Base-by-base conservation (phyloP, 2,888 invertebrate genomes). In the Helleia helle region DNA sequence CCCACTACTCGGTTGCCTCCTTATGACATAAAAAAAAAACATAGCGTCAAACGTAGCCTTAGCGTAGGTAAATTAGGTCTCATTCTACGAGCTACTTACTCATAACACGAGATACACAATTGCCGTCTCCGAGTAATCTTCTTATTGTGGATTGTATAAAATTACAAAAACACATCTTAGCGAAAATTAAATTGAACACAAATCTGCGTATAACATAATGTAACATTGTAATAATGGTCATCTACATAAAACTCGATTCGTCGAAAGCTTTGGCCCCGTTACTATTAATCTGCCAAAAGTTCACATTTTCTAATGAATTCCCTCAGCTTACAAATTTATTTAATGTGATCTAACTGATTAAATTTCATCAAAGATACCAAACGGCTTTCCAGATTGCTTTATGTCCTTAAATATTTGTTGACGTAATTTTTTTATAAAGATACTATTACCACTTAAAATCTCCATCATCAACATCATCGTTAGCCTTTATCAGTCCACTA, bases 261-360 rank as follows among this genome's bases (percentile, higher is more conserved):
- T 11, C 18, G 18, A 15, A 30, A 31, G 31, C 17, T 31, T 15
- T 30, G 24, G 9, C 39, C 39, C 25, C 17, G 14, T 24, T 30
- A 30, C 25, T 18, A 40, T 40, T 40, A 31, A 40, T 40, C 31
- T 31, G 39, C 39, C 30, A 31, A 34, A 30, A 40, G 39, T 40
- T 40, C 31, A 40, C 31, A 25, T 25, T 26, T 30, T 40, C 14
- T 40, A 40, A 40, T 40, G 39, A 34, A 34, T 18, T 17, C 22
- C 34, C 11, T 11, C 22, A 22, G 34, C 18, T 34, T 22, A 34
- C 22, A 34, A 34, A 34, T 34, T 34, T 34, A 34, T 34, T 34
- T 34, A 34, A 34, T 34, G 22, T 22, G 34, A 18, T 34, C 34
- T 22, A 34, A 34, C 34, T 34, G 34, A 34, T 34, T 34, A 34